phyloP scores from a whole-genome alignment of 2,888 invertebrate species.

The Mesorhabditis belari region DNA sequence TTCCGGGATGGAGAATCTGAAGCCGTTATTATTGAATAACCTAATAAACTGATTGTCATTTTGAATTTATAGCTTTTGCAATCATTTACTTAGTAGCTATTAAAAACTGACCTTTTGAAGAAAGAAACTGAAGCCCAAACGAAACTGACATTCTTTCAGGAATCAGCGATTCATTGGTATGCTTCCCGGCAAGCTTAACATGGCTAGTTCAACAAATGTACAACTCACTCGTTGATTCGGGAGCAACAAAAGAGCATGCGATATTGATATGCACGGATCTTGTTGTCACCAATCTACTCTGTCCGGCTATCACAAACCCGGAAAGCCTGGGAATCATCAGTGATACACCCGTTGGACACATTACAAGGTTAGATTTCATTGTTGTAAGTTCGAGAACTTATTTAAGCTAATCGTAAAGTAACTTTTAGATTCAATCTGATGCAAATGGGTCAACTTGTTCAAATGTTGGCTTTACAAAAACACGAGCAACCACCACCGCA shows the following conservation, averaged over 20 bases:
- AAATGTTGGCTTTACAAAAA: conserved; percentile 69
- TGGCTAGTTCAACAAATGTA: conserved; percentile 85
- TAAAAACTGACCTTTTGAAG: no score
- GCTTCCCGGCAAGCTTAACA: conserved; percentile 74
- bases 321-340: conserved; percentile 77
- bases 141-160: conserved; percentile 5
- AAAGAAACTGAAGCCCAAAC: no score
- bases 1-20: no score
- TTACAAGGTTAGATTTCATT: conserved; percentile 60
- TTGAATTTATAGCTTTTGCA: not conserved
- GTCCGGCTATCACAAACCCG: conserved; percentile 90
- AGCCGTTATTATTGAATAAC: no score
- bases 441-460: conserved; percentile 77
- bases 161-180: conserved; percentile 73
- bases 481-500: conserved; percentile 73
- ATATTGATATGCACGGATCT: conserved; percentile 76
- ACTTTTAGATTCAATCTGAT: conserved; percentile 72
- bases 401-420: not conserved
- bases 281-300: conserved; percentile 84
- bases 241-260: conserved; percentile 7
- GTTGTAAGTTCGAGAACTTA: not conserved
- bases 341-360: conserved; percentile 81
- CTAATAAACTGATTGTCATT: conserved; percentile 3
- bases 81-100: not conserved
- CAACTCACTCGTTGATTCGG: conserved; percentile 52